phyloP scores from a whole-genome alignment of 1,140 invertebrate genomes.

The Apis laboriosa region DNA sequence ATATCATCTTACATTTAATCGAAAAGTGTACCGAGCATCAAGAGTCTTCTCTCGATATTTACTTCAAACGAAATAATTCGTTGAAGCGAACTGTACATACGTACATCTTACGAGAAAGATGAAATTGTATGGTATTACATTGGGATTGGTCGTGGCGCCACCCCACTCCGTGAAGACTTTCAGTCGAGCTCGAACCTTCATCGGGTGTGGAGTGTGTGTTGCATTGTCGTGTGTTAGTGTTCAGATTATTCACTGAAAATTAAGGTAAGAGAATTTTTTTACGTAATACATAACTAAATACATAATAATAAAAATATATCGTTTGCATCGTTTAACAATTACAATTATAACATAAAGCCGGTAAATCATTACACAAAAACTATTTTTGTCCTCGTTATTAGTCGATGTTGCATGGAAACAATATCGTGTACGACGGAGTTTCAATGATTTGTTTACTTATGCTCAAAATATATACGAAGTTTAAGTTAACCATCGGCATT shows the following conservation, averaged over 20 bases:
- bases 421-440: neutral
- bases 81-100: neutral
- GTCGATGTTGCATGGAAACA: neutral
- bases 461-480: constrained; percentile 15
- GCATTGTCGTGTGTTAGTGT: constrained; percentile 64
- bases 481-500: constrained; percentile 17
- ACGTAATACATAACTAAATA: neutral
- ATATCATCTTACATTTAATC: neutral
- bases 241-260: constrained; percentile 73
- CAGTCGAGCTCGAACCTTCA: constrained; percentile 75
- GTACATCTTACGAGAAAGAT: constrained; percentile 23
- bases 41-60: neutral
- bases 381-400: neutral
- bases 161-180: constrained; percentile 57
- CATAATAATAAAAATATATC: neutral
- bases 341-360: neutral
- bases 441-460: constrained; percentile 3
- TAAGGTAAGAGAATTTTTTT: constrained; percentile 70
- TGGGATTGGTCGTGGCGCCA: constrained; percentile 67
- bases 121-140: constrained; percentile 52
- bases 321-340: neutral
- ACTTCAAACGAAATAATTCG: neutral
- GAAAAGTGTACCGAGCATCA: neutral
- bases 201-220: constrained; percentile 63
- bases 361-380: neutral